phyloP scores from a whole-genome alignment of 2,888 invertebrate genomes.

The Coleophora flavipennella region DNA sequence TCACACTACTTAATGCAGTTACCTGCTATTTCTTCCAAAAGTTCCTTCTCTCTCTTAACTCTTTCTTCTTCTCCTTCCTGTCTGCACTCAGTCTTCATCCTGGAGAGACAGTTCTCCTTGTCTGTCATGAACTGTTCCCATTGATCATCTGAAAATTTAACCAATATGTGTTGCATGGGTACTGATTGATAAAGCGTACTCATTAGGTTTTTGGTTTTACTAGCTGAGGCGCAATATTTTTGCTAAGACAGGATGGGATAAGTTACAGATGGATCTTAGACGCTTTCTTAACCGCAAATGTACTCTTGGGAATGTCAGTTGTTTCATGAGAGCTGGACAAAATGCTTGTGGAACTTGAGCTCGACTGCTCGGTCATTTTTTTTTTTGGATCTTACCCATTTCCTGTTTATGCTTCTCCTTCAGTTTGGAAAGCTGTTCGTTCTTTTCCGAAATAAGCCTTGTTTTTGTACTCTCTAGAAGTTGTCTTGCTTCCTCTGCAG shows the following conservation, averaged over 20 bases:
- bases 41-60: constrained; percentile 57
- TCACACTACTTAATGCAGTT: no score
- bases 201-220: no score
- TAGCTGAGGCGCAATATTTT: no score
- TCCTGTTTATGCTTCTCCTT: constrained; percentile 74
- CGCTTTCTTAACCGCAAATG: no score
- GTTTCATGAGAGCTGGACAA: no score
- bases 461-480: constrained; percentile 47
- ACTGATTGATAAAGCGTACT: no score
- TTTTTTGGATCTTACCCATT: constrained; percentile 63
- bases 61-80: constrained; percentile 66
- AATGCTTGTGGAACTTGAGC: no score
- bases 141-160: constrained; percentile 66
- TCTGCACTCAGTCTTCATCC: constrained; percentile 74
- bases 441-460: constrained; percentile 47
- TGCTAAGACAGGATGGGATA: no score
- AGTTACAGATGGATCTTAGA: no score
- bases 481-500: constrained; percentile 50
- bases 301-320: no score
- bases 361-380: neutral
- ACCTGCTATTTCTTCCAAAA: constrained; percentile 61
- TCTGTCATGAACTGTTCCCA: constrained; percentile 76
- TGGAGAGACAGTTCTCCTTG: constrained; percentile 73
- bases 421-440: constrained; percentile 51
- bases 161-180: no score